These are phyloP conservation scores for Nibea coibor DNA, from an alignment of 2,113 vertebrate genomes.

Conservation along the genomic window DNA sequence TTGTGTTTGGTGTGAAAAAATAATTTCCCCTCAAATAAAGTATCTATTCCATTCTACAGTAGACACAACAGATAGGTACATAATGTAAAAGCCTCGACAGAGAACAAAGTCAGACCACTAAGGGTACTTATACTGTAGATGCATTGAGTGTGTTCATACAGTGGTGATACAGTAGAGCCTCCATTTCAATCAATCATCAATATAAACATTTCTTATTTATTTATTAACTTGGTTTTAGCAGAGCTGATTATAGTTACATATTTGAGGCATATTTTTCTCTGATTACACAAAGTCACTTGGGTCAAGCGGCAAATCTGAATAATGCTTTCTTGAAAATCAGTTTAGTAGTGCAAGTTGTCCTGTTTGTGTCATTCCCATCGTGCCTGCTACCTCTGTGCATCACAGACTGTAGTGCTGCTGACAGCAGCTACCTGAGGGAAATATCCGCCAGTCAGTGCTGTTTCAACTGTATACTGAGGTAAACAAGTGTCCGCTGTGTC, in stretches of 20 bases:
- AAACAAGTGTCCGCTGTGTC: constrained; percentile 41
- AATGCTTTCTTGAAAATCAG: constrained; percentile 52
- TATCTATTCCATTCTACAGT: too few species aligned
- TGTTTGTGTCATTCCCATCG: not conserved
- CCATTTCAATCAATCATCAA: not conserved
- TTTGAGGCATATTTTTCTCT: not conserved
- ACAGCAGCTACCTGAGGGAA: constrained; percentile 68
- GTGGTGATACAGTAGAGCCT: too few species aligned
- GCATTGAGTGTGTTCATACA: too few species aligned
- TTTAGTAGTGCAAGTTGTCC: constrained; percentile 12
- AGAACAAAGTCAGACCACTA: too few species aligned
- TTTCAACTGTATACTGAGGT: constrained; percentile 23
- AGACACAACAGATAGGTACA: too few species aligned
- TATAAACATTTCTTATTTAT: constrained; percentile 1
- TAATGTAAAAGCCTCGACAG: too few species aligned
- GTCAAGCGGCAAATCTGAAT: constrained; percentile 6
- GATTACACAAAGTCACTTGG: constrained; percentile 9
- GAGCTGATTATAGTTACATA: not conserved
- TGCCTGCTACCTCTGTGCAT: constrained; percentile 9
- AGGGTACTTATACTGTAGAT: too few species aligned
- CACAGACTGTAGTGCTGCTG: not conserved
- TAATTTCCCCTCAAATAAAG: too few species aligned
- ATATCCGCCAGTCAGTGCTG: constrained; percentile 46
- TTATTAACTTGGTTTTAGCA: constrained; percentile 8
- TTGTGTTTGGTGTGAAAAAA: too few species aligned